Percentiles rank a stretch among this genome's conserved stretches.
Conservation (phyloP, 2,888 invertebrate species). For the Ceriagrion tenellum region DNA sequence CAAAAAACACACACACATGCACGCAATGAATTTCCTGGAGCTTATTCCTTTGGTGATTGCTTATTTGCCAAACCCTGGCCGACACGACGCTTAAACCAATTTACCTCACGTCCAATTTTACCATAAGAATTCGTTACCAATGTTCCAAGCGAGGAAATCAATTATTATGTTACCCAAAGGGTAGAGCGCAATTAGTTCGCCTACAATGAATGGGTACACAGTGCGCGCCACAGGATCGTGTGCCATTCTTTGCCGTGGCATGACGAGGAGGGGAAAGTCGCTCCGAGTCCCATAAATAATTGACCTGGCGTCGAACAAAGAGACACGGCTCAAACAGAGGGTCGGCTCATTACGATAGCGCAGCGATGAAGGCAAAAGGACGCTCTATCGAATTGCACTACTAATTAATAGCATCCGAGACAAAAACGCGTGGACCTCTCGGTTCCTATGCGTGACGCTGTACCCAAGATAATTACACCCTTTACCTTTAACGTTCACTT, state of each 20-base stretch:
- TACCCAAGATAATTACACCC: too few relatives aligned
- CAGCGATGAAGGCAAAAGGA: neutral
- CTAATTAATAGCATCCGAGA: neutral
- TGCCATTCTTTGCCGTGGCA: neutral
- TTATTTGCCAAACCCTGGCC: neutral
- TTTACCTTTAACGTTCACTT: too few relatives aligned
- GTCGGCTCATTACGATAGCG: neutral
- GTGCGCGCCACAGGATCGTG: neutral
- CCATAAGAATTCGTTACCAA: neutral
- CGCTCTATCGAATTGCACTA: neutral
- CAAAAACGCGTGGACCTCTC: too few relatives aligned
- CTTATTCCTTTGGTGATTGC: neutral
- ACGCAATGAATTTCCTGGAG: neutral
- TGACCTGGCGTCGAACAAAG: neutral
- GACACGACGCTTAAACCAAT: neutral
- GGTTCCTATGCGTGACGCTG: too few relatives aligned
- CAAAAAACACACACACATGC: neutral
- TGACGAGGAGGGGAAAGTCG: neutral
- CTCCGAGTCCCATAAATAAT: neutral
- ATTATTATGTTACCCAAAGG: neutral
- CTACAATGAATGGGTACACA: neutral
- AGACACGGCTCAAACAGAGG: neutral
- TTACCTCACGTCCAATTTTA: neutral
- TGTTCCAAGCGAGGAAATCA: neutral
- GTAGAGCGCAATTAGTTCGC: neutral